phyloP scores from a whole-genome alignment of 2,888 invertebrate species.

The Polyommatus icarus region DNA sequence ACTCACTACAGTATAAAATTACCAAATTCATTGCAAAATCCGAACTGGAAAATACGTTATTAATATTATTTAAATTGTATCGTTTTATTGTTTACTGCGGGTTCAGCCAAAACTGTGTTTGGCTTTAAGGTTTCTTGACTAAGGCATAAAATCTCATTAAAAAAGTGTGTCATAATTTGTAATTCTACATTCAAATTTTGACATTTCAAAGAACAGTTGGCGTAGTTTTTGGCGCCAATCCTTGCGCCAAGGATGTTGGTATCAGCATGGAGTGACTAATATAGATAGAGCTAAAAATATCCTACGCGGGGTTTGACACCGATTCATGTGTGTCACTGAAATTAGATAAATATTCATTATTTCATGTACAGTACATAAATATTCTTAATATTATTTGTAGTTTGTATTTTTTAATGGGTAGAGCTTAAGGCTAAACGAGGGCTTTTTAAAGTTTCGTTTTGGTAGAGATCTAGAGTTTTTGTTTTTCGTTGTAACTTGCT shows the following conservation, averaged over 20 bases:
- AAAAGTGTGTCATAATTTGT: neutral
- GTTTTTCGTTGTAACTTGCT: neutral
- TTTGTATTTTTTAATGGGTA: neutral
- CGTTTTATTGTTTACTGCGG: too few species aligned
- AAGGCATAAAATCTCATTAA: neutral
- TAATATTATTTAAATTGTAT: too few species aligned
- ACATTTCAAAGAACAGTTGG: neutral
- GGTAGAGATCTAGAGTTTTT: neutral
- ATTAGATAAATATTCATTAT: neutral
- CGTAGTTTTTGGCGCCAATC: constrained; percentile 21
- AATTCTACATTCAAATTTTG: neutral
- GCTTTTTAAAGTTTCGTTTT: neutral
- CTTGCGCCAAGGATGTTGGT: constrained; percentile 12
- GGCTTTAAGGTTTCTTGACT: neutral
- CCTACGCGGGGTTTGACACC: constrained; percentile 22
- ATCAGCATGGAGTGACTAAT: constrained; percentile 20
- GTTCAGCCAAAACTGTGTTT: too few species aligned
- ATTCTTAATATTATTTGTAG: neutral
- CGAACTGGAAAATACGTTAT: neutral
- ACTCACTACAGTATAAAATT: neutral
- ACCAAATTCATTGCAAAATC: neutral
- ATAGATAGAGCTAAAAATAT: constrained; percentile 18
- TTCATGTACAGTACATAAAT: neutral
- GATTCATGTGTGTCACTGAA: constrained; percentile 12
- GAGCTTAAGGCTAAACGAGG: neutral